Evolutionary conservation across 2,888 invertebrate species (phyloP).

Genomic region (Drosophila longiperda): DNA sequence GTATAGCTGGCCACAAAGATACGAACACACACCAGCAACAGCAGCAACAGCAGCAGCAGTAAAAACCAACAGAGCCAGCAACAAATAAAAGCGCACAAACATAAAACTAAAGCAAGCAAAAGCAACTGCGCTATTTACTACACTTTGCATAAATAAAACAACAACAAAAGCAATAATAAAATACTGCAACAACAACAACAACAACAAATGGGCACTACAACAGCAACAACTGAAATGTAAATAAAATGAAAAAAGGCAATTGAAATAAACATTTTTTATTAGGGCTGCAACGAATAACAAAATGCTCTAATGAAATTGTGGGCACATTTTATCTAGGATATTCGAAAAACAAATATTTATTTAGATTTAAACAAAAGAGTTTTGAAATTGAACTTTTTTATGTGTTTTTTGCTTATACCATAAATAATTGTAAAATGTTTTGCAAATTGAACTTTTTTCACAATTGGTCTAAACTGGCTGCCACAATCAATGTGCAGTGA

Average conservation of each 20-base stretch:
- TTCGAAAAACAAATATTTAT: not conserved
- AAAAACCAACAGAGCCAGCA: slow-evolving; percentile 52
- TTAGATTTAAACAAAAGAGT: not conserved
- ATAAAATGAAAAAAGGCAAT: slow-evolving; percentile 30
- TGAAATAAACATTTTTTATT: slow-evolving; percentile 17
- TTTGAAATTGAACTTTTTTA: not conserved
- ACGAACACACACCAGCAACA: slow-evolving; percentile 27
- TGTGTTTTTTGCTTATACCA: not conserved
- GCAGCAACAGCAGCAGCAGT: slow-evolving; percentile 39
- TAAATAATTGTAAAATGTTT: not conserved
- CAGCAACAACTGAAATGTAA: slow-evolving; percentile 21
- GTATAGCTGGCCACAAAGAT: slow-evolving; percentile 46
- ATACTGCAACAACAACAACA: slow-evolving; percentile 8
- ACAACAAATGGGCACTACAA: not conserved
- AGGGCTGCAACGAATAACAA: slow-evolving; percentile 3
- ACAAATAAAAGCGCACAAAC: slow-evolving; percentile 53
- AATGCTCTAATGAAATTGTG: slow-evolving; percentile 23
- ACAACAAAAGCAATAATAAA: slow-evolving; percentile 20
- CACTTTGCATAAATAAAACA: slow-evolving; percentile 72
- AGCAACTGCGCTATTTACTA: slow-evolving; percentile 72
- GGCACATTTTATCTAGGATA: not conserved
- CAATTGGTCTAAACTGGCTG: not conserved
- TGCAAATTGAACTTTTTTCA: slow-evolving; percentile 1
- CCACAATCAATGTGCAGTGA: slow-evolving; percentile 15
- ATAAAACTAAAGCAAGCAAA: slow-evolving; percentile 77